phyloP scores from a whole-genome alignment of 2,888 invertebrate species.

The Tetramorium bicarinatum region DNA sequence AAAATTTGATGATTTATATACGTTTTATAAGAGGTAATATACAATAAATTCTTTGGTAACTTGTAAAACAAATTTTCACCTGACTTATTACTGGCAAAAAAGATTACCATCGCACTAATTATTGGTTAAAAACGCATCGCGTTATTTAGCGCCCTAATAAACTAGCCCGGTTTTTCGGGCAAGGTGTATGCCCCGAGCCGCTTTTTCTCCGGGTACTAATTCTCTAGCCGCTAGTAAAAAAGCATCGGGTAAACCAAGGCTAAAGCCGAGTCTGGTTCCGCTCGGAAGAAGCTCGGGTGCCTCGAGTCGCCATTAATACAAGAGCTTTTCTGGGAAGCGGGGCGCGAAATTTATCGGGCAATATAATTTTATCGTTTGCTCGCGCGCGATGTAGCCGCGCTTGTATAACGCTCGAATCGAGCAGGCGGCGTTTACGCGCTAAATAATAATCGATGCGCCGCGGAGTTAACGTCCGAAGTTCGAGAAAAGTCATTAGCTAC shows the following conservation, averaged over 20 bases:
- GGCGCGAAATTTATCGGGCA: conserved; percentile 57
- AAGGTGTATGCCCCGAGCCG: conserved; percentile 1
- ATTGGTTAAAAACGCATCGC: conserved; percentile 18
- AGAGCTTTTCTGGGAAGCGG: conserved; percentile 55
- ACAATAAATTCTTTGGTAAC: too few relatives aligned
- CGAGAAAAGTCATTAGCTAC: conserved; percentile 56
- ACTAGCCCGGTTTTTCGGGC: conserved; percentile 38
- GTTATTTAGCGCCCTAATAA: conserved; percentile 48
- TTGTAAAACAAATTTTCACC: neutral
- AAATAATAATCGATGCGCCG: conserved; percentile 53
- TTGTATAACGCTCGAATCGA: conserved; percentile 14
- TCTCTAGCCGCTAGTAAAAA: conserved; percentile 51
- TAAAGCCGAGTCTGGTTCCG: conserved; percentile 47
- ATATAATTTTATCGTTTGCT: conserved; percentile 54
- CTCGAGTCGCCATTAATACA: conserved; percentile 49
- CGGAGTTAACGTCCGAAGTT: conserved; percentile 53
- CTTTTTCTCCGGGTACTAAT: conserved; percentile 49
- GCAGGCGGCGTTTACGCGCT: conserved; percentile 19
- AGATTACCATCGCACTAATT: conserved; percentile 17
- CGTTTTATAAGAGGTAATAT: neutral
- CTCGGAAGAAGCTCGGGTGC: conserved; percentile 45
- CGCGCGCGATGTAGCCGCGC: conserved; percentile 23
- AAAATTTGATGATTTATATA: neutral
- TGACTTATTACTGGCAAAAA: neutral
- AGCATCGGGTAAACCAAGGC: conserved; percentile 43